Base-by-base conservation (phyloP, 2,113 vertebrate genomes). In the Tetrao urogallus region DNA sequence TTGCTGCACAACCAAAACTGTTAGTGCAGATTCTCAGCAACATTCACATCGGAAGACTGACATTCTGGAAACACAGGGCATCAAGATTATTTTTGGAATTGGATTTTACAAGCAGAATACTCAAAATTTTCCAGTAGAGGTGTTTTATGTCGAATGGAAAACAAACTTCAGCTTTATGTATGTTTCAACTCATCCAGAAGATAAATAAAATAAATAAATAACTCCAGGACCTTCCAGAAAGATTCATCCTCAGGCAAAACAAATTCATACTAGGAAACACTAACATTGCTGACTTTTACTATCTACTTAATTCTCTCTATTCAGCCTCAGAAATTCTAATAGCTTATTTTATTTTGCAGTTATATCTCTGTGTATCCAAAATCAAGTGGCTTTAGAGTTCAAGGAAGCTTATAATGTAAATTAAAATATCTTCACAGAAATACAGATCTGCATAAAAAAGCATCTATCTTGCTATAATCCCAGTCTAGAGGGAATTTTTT, bases 371-470 rank as follows among this genome's bases (percentile, higher is more conserved):
- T 72, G 73, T 88, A 96, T 86, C 54, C 76, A 78, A 94, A 95
- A 88, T 82, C 73, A 72, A 85, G 42, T 65, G 57, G 18, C 61
- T 94, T 93, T 83, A 86, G 38, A 90, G 69, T 94, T 91, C 82
- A 94, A 92, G 93, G 48, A 91, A 93, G 73, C 20, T n/a, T 67
- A 72, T 73, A 54, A 81, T 3, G 1, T 83, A 61, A 52, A 88
- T 95, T 92, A 86, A 57, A 87, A 80, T 4, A 4, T 69, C 76
- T 84, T 57, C 73, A 86, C 10, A 93, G 52, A 90, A 94, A 78
- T 24, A 17, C 11, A 21, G 3, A 91, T 96, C 94, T 93, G 73
- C 88, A 93, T 95, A 90, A 94, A 69, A 93, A 95, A 93, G 47
- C 67, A 77, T 58, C 67, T 77, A 64, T 83, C 76, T 72, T 81